Base-by-base conservation (phyloP, 2,113 vertebrate species). In the Oryzias woworae region DNA sequence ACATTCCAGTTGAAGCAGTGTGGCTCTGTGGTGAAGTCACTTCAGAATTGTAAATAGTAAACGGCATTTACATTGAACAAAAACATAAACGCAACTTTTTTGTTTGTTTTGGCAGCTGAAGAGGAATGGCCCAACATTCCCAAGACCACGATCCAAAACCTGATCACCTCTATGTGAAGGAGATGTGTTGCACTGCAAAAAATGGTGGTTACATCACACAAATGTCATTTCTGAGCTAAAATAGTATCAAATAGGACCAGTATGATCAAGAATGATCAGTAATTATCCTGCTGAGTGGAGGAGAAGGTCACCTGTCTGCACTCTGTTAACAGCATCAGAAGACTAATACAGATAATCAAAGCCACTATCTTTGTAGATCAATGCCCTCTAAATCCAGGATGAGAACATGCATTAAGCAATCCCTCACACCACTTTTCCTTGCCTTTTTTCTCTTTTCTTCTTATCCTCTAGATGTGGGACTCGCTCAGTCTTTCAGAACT, bases 321-420 rank as follows among this genome's bases (percentile, higher is more conserved):
- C 42, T 44, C 49, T 44, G 56, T 61, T 5, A 45, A 45, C 43
- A 20, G 1, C 42, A n/a, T 64, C 68, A 79, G 57, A 15, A 72
- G 70, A 81, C 59, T 60, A 81, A 80, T 53, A 63, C 72, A 80
- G 73, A 80, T 69, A 85, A 66, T 47, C 55, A 83, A 86, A 81
- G 70, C 75, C 71, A 64, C 66, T 75, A 62, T 67, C 58, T 60
- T 70, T 71, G 53, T 4, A 53, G 62, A 85, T 87, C 80, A 73
- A 89, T 83, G 52, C 42, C 47, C 59, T 41, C 58, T 85, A 85
- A 85, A 28, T 85, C 83, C 79, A 28, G 70, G 72, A 82, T 43
- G 56, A 80, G 58, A 10, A 41, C 57, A 24, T 4, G 69, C 81
- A 82, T 84, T 86, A 86, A 89, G 76, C 78, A 73, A 75, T 49